Conservation (phyloP, 2,888 invertebrate species). For the Lasioglossum vierecki region DNA sequence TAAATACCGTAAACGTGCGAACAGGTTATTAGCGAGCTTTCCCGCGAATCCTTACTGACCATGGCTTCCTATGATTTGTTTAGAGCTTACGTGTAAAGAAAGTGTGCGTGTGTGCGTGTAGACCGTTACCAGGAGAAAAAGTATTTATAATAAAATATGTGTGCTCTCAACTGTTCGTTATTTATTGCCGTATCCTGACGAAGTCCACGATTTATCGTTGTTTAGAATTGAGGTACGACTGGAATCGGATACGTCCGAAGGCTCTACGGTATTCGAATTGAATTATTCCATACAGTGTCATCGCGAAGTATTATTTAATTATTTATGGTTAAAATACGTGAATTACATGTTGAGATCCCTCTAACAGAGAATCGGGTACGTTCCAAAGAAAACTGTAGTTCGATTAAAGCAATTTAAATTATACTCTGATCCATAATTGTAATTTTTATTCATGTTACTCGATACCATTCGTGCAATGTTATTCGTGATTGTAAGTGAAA, state of each 20-base stretch:
- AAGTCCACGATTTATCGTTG: not conserved
- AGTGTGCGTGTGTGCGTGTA: not conserved
- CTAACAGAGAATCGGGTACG: no score
- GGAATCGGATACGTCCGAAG: not conserved
- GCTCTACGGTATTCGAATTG: not conserved
- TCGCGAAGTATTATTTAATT: not conserved
- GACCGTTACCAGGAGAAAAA: not conserved
- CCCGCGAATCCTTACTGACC: not conserved
- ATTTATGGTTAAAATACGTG: not conserved
- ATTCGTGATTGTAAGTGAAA: no score
- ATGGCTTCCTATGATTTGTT: not conserved
- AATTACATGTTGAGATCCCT: no score
- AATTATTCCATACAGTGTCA: not conserved
- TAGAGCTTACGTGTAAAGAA: not conserved
- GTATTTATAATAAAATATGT: constrained; percentile 42
- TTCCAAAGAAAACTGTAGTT: no score
- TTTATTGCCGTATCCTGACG: constrained; percentile 1
- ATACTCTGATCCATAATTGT: no score
- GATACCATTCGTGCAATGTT: no score
- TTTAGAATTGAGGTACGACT: not conserved
- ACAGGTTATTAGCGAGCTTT: constrained; percentile 12
- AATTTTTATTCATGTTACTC: no score
- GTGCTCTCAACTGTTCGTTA: not conserved
- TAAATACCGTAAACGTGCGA: constrained; percentile 8
- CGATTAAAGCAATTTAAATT: no score